Evolutionary conservation across 2,113 vertebrate genomes (phyloP), one percentile per base, ranked within the genome.

Genomic region (Coreoperca whiteheadi): DNA sequence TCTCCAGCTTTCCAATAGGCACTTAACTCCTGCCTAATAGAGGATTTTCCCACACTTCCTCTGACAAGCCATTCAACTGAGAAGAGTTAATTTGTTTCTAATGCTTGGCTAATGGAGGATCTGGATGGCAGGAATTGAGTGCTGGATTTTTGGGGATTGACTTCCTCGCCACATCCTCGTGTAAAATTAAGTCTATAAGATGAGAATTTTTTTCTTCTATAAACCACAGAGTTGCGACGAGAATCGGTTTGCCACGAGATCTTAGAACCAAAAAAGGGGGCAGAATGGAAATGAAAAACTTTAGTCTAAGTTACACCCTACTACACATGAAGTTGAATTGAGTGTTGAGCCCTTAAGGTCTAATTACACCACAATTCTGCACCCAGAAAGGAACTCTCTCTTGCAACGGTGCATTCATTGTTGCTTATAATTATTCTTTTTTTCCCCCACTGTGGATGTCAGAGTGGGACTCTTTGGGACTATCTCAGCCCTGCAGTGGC

Each of bases 1-100:
- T 94, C 93, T 93, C 90, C 89, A 92, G 90, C 93, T 93, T 93
- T 93, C 93, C 94, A 94, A 94, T 94, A 94, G 92, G 92, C 90
- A 93, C 95, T 95, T 95, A 94, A 94, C 94, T 95, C 89, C 91
- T 85, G 93, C 91, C 93, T 95, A 95, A 95, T 95, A 94, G 94
- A 91, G 91, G 95, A 92, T 94, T 95, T 95, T 95, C 94, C 93
- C 93, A 93, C 94, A 95, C 94, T 94, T 94, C 92, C 92, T 92
- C 90, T 91, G 91, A 92, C 93, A 93, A 95, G 90, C 83, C 84
- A 91, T 92, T 94, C 91, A 91, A 78, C 91, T 94, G 94, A 92
- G 90, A 91, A 93, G 92, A 95, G 94, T 94, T 95, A 94, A 95
- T 95, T 95, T 95, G 94, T 94, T 94, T 94, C 94, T 95, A 94